Conservation (phyloP, 2,797 vertebrate species). For the Eleutherodactylus coqui region DNA sequence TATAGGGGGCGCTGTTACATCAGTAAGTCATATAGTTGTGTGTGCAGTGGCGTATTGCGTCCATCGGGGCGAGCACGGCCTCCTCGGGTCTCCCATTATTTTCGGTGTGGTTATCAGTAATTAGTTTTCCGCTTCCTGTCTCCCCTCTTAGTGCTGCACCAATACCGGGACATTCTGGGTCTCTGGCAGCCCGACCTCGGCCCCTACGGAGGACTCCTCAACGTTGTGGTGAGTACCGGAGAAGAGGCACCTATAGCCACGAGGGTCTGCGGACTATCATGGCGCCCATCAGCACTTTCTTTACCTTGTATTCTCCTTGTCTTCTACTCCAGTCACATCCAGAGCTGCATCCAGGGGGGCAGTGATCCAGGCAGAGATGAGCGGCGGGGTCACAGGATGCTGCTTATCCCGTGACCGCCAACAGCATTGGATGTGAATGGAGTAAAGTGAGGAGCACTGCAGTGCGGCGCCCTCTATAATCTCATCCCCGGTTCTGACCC, state of each 20-base stretch:
- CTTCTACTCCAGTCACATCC: not conserved
- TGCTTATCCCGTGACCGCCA: too few relatives aligned
- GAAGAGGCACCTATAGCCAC: not conserved
- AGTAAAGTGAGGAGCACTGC: too few relatives aligned
- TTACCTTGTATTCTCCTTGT: too few relatives aligned
- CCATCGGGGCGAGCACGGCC: not conserved
- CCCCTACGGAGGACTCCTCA: conserved; percentile 95
- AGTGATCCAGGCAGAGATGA: too few relatives aligned
- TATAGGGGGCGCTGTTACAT: not conserved
- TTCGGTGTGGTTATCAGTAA: not conserved
- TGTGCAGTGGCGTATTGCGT: not conserved
- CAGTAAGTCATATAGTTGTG: too few relatives aligned
- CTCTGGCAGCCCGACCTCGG: conserved; percentile 99
- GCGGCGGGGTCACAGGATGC: too few relatives aligned
- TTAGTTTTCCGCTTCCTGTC: not conserved
- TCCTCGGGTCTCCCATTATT: not conserved
- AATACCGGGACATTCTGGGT: conserved; percentile 92
- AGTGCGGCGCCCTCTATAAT: too few relatives aligned
- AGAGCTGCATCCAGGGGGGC: not conserved
- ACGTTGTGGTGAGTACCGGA: conserved; percentile 89
- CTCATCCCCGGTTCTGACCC: not conserved
- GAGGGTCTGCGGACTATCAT: too few relatives aligned
- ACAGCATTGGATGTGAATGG: not conserved
- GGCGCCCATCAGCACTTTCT: too few relatives aligned
- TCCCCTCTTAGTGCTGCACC: conserved; percentile 84